Evolutionary conservation across 2,888 invertebrate genomes (phyloP), one percentile per base, ranked within the genome.

Genomic region (Uloborus plumipes): DNA sequence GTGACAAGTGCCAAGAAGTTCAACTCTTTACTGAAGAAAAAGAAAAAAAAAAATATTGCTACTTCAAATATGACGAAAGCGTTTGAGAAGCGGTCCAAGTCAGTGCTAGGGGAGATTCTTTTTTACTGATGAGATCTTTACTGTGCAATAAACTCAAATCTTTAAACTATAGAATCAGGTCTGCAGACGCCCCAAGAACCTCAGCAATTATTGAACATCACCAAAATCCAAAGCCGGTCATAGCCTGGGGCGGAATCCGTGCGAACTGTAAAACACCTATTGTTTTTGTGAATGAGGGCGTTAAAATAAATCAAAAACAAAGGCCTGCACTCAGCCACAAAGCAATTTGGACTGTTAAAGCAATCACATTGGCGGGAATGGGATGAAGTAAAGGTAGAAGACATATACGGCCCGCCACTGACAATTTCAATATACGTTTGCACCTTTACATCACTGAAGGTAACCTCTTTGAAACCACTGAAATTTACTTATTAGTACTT

Each of bases 171-270:
- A n/a, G 22, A 22, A 61, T 61, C 61, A 14, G 61, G 61, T 61
- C 20, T 9, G 2, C 22, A 61, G 61, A 2, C 6, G 14, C 22
- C 22, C 31, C 4, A 31, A 31, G 31, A 2, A 31, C 4, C 31
- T 31, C 31, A 7, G 31, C 31, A 31, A 31, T 20, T 61, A 22
- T 61, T 61, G 61, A 61, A 2, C 61, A 61, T 61, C 22, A 26
- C 59, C 61, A 61, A 61, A 61, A 61, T 61, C 22, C n/a, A 13
- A 61, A 61, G 61, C 2, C 22, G 22, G 7, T 20, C 61, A 61
- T 7, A 61, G 20, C 22, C 61, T 20, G 22, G 0, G 7, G 15
- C 14, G 22, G 61, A 22, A 61, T 20, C 22, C 22, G 26, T 2
- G 20, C 22, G 22, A 20, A 7, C 22, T 20, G 59, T 1, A 61